Percentiles rank a stretch among this genome's conserved stretches.
Conservation (phyloP, 2,888 invertebrate species). For the Amphipoea oculea region DNA sequence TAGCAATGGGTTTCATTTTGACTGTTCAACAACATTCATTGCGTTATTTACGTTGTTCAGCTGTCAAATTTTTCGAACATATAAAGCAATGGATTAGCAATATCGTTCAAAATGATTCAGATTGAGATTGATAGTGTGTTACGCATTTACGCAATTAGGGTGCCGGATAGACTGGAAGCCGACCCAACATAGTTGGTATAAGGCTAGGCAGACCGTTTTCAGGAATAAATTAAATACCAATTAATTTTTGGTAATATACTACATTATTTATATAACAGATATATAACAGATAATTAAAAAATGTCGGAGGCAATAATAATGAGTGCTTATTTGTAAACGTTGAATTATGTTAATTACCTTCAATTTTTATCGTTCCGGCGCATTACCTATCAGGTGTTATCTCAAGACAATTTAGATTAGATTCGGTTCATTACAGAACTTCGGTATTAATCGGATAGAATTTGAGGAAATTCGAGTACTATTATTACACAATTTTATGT, state of each 20-base stretch:
- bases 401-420: slow-evolving; percentile 46
- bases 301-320: slow-evolving; percentile 25
- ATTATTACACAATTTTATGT: no score
- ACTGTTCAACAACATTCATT: no score
- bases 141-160: no score
- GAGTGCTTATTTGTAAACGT: slow-evolving; percentile 30
- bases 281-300: slow-evolving; percentile 8
- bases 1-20: no score
- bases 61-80: no score
- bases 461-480: slow-evolving; percentile 3
- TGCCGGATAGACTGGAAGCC: neutral
- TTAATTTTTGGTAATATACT: neutral
- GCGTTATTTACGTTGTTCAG: no score
- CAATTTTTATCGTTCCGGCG: slow-evolving; percentile 21
- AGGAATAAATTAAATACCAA: neutral
- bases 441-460: slow-evolving; percentile 5
- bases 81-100: no score
- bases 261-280: neutral
- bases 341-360: slow-evolving; percentile 52
- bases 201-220: neutral
- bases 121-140: no score
- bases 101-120: no score
- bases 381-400: slow-evolving; percentile 41
- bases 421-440: slow-evolving; percentile 17
- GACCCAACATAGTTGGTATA: neutral